Evolutionary conservation across 2,888 invertebrate genomes (phyloP), one percentile per base, ranked within the genome.

Genomic region (Ormyrus nitidulus): DNA sequence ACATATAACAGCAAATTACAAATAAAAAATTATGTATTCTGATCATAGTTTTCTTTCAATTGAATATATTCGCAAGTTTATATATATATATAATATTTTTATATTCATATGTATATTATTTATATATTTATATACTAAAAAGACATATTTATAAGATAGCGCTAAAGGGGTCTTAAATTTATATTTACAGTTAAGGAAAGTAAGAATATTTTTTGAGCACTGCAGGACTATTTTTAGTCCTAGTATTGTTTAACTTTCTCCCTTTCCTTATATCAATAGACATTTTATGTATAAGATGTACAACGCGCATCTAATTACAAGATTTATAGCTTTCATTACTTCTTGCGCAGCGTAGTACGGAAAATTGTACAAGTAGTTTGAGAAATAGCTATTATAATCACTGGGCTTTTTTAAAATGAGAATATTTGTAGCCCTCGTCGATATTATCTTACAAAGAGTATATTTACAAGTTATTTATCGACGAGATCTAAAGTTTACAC

Each of bases 1-100:
- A 89, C 87, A 89, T 88, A 86, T 88, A 89, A 89, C 89, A 88
- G 87, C 88, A 86, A 89, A 88, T 87, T 86, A 88, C 86, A 88
- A 89, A 89, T 88, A 87, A 89, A 89, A 89, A 89, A 88, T 86
- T 84, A 87, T 87, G 85, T 87, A 83, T 85, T 87, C 82, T 85
- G 86, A 85, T 85, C 83, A 86, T 87, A 87, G 83, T 84, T 84
- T 83, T 69, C 66, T 75, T 75, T 71, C 44, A 58, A 65, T 82
- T 68, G 81, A 80, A 58, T 75, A 75, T 70, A 78, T 83, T 74
- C 83, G 83, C 83, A 83, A 79, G 81, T 83, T 79, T 80, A 83
- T 77, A 74, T 82, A 83, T 82, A 83, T 74, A 82, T 82, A 84
- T 59, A 75, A 81, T 77, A 81, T 80, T 62, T 81, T 51, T 83